phyloP scores from a whole-genome alignment of 2,888 invertebrate genomes.

The Cheiracanthium punctorium region DNA sequence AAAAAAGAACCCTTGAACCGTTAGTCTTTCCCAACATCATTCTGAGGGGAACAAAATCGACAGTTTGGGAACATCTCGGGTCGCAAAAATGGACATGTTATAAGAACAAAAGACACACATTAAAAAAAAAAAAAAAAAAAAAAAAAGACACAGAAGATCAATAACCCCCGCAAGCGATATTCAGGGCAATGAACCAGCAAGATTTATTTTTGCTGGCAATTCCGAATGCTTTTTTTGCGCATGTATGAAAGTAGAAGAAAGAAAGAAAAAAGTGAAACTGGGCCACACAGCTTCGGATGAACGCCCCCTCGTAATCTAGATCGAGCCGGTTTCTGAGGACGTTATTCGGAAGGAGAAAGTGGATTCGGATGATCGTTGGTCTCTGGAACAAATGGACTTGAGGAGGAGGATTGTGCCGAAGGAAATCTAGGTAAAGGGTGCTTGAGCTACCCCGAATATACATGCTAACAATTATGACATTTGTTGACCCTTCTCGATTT shows the following conservation, averaged over 20 bases:
- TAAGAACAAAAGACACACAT: too few species aligned
- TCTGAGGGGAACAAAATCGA: not conserved
- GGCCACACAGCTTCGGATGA: constrained; percentile 51
- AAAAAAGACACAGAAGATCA: constrained; percentile 19
- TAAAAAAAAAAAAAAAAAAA: not conserved
- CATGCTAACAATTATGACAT: too few species aligned
- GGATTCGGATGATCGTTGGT: too few species aligned
- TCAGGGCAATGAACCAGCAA: constrained; percentile 35
- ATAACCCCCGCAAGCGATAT: not conserved
- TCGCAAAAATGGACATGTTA: not conserved
- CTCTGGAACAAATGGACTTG: too few species aligned
- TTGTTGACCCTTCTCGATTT: too few species aligned
- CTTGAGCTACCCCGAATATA: too few species aligned
- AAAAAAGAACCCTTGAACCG: not conserved
- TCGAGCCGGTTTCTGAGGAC: not conserved
- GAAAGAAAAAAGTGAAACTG: constrained; percentile 7
- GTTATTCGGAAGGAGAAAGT: not conserved
- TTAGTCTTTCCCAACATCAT: not conserved
- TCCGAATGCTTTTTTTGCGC: not conserved
- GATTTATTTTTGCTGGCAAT: constrained; percentile 29
- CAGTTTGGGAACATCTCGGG: not conserved
- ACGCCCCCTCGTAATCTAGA: constrained; percentile 47
- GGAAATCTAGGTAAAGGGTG: too few species aligned
- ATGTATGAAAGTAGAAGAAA: not conserved
- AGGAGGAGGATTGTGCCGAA: too few species aligned